Evolutionary conservation across 92 coral and sea anemone genomes (phyloP).

Genomic region (Heteractis magnifica): DNA sequence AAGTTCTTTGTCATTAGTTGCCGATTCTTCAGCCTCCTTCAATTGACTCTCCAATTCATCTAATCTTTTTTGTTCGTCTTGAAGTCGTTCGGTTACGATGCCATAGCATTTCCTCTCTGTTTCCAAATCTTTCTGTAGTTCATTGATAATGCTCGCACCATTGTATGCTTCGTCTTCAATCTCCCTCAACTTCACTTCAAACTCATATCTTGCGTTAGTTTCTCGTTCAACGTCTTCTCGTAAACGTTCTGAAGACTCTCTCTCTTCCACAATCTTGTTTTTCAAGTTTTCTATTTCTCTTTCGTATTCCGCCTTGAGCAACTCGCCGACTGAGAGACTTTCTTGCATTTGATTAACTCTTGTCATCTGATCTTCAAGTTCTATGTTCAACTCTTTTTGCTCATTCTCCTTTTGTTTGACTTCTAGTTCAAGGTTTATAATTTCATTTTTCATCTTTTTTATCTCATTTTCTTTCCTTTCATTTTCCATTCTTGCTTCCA

Average conservation of each 20-base stretch:
- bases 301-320: slow-evolving; percentile 59
- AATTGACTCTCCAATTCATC: slow-evolving; percentile 58
- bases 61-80: slow-evolving; percentile 62
- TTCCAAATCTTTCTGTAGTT: slow-evolving; percentile 71
- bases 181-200: slow-evolving; percentile 58
- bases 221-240: slow-evolving; percentile 52
- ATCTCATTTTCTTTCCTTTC: slow-evolving; percentile 43
- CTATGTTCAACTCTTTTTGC: slow-evolving; percentile 47
- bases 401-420: slow-evolving; percentile 44
- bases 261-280: slow-evolving; percentile 44
- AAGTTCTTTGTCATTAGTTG: slow-evolving; percentile 53
- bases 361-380: slow-evolving; percentile 52
- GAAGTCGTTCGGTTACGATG: slow-evolving; percentile 66
- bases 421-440: slow-evolving; percentile 7
- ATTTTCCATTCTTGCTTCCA: slow-evolving; percentile 38
- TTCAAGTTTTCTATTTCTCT: slow-evolving; percentile 51
- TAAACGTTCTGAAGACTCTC: slow-evolving; percentile 41
- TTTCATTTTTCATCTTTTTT: slow-evolving; percentile 42
- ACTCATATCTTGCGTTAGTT: slow-evolving; percentile 44
- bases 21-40: slow-evolving; percentile 54
- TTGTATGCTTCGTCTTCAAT: slow-evolving; percentile 52
- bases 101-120: slow-evolving; percentile 74
- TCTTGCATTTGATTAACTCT: slow-evolving; percentile 61
- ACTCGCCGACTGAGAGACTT: slow-evolving; percentile 62
- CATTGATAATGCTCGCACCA: slow-evolving; percentile 56